A percentile compares a stretch with the other conserved stretches of the same genome.
These are phyloP conservation scores for Pammene aurita DNA, from an alignment of 2,888 invertebrate genomes.

Conservation along the genomic window DNA sequence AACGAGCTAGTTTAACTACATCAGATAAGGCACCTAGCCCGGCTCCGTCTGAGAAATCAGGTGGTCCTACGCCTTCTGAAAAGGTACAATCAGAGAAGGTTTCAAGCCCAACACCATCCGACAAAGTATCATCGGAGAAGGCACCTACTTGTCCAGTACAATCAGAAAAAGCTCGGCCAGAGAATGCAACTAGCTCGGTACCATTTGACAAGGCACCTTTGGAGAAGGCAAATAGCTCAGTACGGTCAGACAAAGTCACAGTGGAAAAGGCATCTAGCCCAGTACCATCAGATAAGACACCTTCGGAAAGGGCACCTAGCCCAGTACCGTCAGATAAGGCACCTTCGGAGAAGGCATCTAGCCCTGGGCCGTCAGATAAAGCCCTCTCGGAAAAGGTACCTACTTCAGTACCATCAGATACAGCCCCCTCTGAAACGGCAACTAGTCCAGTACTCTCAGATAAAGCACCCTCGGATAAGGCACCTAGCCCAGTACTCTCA, in stretches of 20 bases:
- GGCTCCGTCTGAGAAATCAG: neutral
- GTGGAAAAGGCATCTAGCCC: constrained; percentile 5
- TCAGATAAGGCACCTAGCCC: neutral
- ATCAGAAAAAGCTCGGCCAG: constrained; percentile 12
- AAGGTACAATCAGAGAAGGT: constrained; percentile 7
- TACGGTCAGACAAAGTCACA: neutral
- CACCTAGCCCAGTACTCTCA: neutral
- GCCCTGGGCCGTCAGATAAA: neutral
- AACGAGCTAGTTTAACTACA: too few species aligned
- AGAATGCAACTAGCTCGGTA: constrained; percentile 27
- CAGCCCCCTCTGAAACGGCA: neutral
- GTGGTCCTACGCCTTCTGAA: constrained; percentile 7
- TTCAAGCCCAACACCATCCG: constrained; percentile 8
- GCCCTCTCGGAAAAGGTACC: neutral
- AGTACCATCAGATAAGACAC: neutral
- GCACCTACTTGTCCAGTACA: neutral
- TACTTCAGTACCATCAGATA: constrained; percentile 5
- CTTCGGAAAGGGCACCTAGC: constrained; percentile 26
- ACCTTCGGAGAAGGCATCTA: constrained; percentile 8
- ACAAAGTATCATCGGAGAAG: neutral
- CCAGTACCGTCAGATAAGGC: constrained; percentile 22
- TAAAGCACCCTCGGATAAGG: constrained; percentile 7
- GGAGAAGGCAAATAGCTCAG: constrained; percentile 22
- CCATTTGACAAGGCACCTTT: constrained; percentile 22
- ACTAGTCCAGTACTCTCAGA: constrained; percentile 26